Percentiles rank a stretch among this genome's conserved stretches.
Conservation (phyloP, 2,888 invertebrate species). For the Allygus modestus region DNA sequence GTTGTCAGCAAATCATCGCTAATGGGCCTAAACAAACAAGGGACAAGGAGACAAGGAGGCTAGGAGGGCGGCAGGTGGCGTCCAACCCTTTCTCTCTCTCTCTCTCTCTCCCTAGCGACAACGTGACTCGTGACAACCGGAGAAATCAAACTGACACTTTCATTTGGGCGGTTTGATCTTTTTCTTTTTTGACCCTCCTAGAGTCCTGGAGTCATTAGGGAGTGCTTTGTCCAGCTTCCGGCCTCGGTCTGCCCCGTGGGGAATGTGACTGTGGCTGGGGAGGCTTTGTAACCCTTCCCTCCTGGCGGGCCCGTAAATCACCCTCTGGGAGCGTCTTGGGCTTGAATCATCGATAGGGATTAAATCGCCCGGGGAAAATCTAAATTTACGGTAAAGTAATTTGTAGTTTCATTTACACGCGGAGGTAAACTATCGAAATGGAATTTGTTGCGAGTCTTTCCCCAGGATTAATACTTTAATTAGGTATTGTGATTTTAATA, state of each 20-base stretch:
- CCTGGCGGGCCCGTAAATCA: neutral
- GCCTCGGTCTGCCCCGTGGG: neutral
- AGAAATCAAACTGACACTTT: conserved; percentile 47
- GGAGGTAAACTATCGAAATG: too few species aligned
- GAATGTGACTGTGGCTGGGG: neutral
- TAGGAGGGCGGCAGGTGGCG: conserved; percentile 8
- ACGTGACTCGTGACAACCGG: conserved; percentile 47
- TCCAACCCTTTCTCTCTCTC: neutral
- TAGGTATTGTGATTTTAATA: too few species aligned
- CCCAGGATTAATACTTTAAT: too few species aligned
- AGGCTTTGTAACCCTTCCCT: conserved; percentile 22
- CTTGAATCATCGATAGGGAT: neutral
- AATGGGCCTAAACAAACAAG: conserved; percentile 49
- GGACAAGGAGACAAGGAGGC: neutral
- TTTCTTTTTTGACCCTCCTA: conserved; percentile 1
- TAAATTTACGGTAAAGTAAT: too few species aligned
- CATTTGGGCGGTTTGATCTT: conserved; percentile 26
- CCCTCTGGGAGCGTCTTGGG: neutral
- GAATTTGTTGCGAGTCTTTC: too few species aligned
- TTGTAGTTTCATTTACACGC: too few species aligned
- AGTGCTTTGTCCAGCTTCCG: conserved; percentile 34
- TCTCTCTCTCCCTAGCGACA: neutral
- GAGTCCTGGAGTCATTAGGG: conserved; percentile 17
- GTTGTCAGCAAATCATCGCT: conserved; percentile 38
- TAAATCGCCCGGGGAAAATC: neutral